phyloP scores from a whole-genome alignment of 2,888 invertebrate species.

The Lamellibrachia satsuma region DNA sequence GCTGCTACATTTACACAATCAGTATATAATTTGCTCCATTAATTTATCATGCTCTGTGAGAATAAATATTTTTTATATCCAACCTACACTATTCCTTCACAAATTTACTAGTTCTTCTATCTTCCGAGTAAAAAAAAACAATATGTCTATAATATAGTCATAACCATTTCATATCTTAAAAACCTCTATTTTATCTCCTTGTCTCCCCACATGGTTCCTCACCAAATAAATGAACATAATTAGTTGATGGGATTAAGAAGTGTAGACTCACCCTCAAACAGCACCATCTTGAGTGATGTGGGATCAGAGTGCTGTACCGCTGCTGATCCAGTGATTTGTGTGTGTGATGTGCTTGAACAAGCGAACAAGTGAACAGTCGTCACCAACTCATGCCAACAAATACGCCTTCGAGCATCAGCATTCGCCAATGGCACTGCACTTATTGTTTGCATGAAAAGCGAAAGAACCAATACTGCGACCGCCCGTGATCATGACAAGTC shows the following conservation, averaged over 20 bases:
- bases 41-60: too few species aligned
- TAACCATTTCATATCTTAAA: too few species aligned
- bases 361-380: not conserved
- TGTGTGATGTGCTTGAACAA: not conserved
- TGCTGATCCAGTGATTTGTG: not conserved
- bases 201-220: not conserved
- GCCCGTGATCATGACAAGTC: not conserved
- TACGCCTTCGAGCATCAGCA: not conserved
- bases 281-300: not conserved
- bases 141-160: too few species aligned
- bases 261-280: not conserved
- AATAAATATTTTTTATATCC: too few species aligned
- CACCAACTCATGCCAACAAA: not conserved
- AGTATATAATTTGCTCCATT: too few species aligned
- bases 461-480: not conserved
- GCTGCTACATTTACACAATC: too few species aligned
- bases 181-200: too few species aligned
- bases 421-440: not conserved
- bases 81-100: too few species aligned
- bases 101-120: too few species aligned
- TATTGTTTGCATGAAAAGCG: conserved; percentile 2
- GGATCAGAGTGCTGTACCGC: not conserved
- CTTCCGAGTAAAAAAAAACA: too few species aligned
- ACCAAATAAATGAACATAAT: not conserved
- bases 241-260: not conserved